A percentile compares a stretch with the other conserved stretches of the same genome.
Conservation (phyloP, 1,140 invertebrate genomes). For the Temnothorax nylanderi region DNA sequence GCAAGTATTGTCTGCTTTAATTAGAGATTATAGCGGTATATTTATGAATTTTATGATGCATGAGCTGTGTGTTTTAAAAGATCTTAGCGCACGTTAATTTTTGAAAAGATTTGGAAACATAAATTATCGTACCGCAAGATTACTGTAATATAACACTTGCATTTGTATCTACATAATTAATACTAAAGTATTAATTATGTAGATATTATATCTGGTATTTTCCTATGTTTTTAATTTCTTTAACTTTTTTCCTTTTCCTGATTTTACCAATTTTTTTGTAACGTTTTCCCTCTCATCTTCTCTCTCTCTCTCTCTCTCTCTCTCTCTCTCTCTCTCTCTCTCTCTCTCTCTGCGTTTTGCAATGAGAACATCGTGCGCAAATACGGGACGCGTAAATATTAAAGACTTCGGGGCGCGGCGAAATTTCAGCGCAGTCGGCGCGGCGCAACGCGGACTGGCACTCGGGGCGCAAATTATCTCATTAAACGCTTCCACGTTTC, state of each 20-base stretch:
- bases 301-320: too few relatives aligned
- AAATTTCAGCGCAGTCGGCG: conserved; percentile 43
- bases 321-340: too few relatives aligned
- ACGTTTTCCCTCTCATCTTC: too few relatives aligned
- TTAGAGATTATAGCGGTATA: background rate
- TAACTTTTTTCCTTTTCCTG: background rate
- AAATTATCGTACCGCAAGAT: background rate
- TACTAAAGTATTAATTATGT: too few relatives aligned
- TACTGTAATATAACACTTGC: background rate
- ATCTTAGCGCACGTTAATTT: background rate
- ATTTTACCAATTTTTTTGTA: background rate
- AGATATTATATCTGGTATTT: background rate
- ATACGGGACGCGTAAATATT: conserved; percentile 17
- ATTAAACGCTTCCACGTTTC: conserved; percentile 61
- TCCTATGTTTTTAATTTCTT: background rate
- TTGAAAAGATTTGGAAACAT: background rate
- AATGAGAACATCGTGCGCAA: background rate
- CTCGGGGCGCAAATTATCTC: conserved; percentile 61
- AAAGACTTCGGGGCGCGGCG: conserved; percentile 44
- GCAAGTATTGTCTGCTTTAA: background rate
- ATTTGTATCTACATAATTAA: background rate
- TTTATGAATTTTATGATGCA: background rate
- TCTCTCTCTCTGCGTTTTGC: background rate
- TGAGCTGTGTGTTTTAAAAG: background rate
- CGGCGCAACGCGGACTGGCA: conserved; percentile 32